These are phyloP conservation scores for Stegastes partitus DNA, from an alignment of 2,113 vertebrate species.

Conservation along the genomic window DNA sequence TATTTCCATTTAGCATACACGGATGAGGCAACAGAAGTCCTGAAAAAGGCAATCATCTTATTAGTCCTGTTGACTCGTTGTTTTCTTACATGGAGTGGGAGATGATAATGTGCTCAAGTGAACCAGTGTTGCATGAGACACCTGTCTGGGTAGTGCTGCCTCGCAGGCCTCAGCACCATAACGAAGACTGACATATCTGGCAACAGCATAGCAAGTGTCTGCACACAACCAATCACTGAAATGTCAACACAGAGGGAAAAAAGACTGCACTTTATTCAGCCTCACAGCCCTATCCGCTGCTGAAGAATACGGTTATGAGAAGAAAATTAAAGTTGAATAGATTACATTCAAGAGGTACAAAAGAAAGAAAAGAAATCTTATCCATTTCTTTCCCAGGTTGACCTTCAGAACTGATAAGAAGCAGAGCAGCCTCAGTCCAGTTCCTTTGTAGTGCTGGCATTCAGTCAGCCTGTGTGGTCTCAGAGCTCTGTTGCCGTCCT, in stretches of 20 bases:
- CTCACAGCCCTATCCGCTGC: neutral
- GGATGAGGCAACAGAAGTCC: conserved; percentile 24
- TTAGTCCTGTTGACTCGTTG: conserved; percentile 24
- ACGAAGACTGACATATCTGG: conserved; percentile 64
- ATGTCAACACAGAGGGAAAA: conserved; percentile 48
- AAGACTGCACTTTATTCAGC: conserved; percentile 33
- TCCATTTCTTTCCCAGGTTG: conserved; percentile 53
- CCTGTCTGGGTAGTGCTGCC: conserved; percentile 46
- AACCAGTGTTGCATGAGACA: conserved; percentile 57
- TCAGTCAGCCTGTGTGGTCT: conserved; percentile 64
- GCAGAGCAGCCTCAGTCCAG: conserved; percentile 61
- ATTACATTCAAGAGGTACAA: conserved; percentile 60
- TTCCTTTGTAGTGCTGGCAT: conserved; percentile 70
- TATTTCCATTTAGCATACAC: conserved; percentile 35
- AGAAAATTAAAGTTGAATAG: conserved; percentile 57
- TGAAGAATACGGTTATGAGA: conserved; percentile 43
- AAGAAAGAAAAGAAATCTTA: conserved; percentile 32
- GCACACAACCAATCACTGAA: conserved; percentile 50
- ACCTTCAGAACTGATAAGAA: conserved; percentile 74
- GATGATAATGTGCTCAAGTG: conserved; percentile 48
- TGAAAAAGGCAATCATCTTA: conserved; percentile 34
- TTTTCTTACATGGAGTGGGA: conserved; percentile 12
- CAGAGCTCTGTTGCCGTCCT: conserved; percentile 61
- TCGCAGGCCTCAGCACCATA: conserved; percentile 35
- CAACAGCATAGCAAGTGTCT: conserved; percentile 46